Evolutionary conservation across 2,113 vertebrate genomes (phyloP).

Genomic region (Callipepla californica): DNA sequence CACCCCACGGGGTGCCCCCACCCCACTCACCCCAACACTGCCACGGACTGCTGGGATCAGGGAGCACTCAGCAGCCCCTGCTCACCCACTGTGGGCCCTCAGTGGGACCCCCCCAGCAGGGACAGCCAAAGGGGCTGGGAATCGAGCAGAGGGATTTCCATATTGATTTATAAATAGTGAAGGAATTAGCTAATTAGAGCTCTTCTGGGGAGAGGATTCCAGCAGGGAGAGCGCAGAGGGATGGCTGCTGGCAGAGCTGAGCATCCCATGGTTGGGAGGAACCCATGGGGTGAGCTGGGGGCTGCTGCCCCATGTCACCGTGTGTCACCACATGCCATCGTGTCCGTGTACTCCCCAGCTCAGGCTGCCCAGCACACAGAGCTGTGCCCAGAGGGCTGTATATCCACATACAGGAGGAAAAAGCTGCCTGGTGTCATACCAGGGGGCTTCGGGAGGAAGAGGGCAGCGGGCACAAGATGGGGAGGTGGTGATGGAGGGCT

Average conservation of each 20-base stretch:
- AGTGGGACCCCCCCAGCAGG: not conserved
- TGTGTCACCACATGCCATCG: rapidly evolving
- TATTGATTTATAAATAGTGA: conserved; percentile 49
- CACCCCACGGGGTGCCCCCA: not conserved
- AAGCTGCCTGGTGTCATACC: rapidly evolving
- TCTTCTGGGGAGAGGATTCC: conserved; percentile 50
- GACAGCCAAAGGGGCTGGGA: not conserved
- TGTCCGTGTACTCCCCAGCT: not conserved
- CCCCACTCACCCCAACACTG: not conserved
- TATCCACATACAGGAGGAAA: not conserved
- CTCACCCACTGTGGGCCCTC: not conserved
- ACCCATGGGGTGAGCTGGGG: not conserved
- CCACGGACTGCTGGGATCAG: too few species aligned
- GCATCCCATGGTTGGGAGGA: not conserved
- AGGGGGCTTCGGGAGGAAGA: not conserved
- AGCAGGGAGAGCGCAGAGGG: not conserved
- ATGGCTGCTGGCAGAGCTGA: rapidly evolving
- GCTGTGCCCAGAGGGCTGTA: not conserved
- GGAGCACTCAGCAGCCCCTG: not conserved
- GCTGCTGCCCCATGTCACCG: not conserved
- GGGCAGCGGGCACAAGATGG: not conserved
- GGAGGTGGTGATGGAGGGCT: not conserved
- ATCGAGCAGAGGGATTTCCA: conserved; percentile 34
- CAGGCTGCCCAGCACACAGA: rapidly evolving
- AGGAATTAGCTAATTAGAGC: conserved; percentile 72